Evolutionary conservation across 35 echinoderm and acorn worm species (phyloP), one percentile per base, ranked within the genome.

Genomic region (Ophiothrix spiculata): DNA sequence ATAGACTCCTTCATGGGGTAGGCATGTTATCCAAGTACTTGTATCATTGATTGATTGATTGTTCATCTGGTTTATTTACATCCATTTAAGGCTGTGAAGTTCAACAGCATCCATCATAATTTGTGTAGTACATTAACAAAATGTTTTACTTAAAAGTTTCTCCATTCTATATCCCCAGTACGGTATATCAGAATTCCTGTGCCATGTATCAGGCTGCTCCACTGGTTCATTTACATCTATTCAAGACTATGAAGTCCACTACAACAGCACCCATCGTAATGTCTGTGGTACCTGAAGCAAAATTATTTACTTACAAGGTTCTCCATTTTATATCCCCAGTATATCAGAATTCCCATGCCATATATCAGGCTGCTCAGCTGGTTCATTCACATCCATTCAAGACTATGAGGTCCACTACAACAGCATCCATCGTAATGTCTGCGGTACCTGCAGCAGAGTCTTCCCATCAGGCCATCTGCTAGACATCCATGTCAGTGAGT

Each of bases 171-270:
- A 31, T 76, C 64, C 56, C 2, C 64, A 94, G 92, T n/a, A n/a
- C n/a, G n/a, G n/a, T 35, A n/a, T 64, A 36, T 0, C 11, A 12
- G 79, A 94, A 31, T 90, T 94, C 40, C 31, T 84, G 29, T 97
- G 94, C 54, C 94, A 97, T 79, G 87, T 92, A 17, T 56, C 79
- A 35, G n/a, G 94, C 31, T 97, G 94, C 54, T n/a, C n/a, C n/a
- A 37, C 81, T 77, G 63, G 75, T 36, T 78, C 69, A 16, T 97
- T 92, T 32, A 82, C n/a, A n/a, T n/a, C n/a, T n/a, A n/a, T n/a
- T n/a, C n/a, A n/a, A n/a, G n/a, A n/a, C n/a, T n/a, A n/a, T 64
- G 17, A 90, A 97, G 39, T 97, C 92, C 94, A 97, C 63, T 97
- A 97, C 87, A 92, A 87, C 64, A 84, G 75, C n/a, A 35, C 56